Evolutionary conservation across 1,140 invertebrate genomes (phyloP), one percentile per base, ranked within the genome.

Genomic region (Drosophila ironensis): DNA sequence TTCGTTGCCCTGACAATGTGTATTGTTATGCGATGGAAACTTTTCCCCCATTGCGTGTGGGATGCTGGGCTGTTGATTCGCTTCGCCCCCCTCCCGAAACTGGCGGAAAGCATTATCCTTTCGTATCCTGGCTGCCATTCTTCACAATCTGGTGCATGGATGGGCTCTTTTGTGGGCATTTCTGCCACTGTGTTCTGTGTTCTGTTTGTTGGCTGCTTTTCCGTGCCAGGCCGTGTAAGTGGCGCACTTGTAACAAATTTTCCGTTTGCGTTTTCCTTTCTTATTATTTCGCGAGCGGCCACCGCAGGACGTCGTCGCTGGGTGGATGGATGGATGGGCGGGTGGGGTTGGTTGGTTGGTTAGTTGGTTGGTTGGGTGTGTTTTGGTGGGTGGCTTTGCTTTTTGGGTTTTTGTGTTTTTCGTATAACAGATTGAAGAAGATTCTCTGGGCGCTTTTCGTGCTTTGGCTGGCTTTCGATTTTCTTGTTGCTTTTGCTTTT

Each of bases 401-500:
- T 19, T 47, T 47, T 66, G 27, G 20, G 6, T 22, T 22, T 33
- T 22, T 68, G 16, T 33, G 30, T 54, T 68, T 41, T 27, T 66
- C 42, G 61, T 68, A 63, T 63, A 63, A 63, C 41, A 63, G 59
- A 63, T 63, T 63, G 56, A 61, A 17, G 56, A 63, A 82, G 70
- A 75, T 80, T 80, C 72, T 80, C 67, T n/a, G n/a, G 27, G 72
- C 28, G 56, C 60, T 73, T 80, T 71, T 69, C 25, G 72, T 72
- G 67, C 81, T 72, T 67, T 86, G 68, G 57, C 46, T 64, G 20
- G 73, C 70, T 81, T 84, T 84, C 75, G 59, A 81, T 87, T 81
- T 84, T 56, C 57, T 87, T 84, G 69, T 73, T 70, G 66, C 69
- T 64, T 51, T 51, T 38, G 33, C 59, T 47, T 57, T 51, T 38